phyloP scores from a whole-genome alignment of 2,888 invertebrate genomes.

The Acrobasis repandana region DNA sequence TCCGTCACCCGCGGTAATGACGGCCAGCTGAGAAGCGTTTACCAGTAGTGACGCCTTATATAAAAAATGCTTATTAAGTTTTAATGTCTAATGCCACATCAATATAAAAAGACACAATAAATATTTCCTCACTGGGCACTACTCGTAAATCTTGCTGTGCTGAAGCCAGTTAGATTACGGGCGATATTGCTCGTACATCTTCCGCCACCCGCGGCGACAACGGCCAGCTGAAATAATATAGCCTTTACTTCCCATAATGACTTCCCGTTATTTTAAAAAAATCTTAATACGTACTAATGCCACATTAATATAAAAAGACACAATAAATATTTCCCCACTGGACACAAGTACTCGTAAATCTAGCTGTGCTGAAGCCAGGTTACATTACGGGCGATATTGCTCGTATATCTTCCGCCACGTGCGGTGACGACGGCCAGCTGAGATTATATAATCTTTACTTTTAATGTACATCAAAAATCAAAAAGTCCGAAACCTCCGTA shows the following conservation, averaged over 20 bases:
- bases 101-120: not conserved
- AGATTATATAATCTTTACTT: too few relatives aligned
- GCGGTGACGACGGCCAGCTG: too few relatives aligned
- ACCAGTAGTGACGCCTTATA: too few relatives aligned
- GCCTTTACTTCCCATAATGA: not conserved
- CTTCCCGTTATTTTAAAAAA: not conserved
- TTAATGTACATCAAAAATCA: too few relatives aligned
- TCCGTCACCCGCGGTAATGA: conserved; percentile 8
- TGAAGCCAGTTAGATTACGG: conserved; percentile 12
- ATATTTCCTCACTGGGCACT: not conserved
- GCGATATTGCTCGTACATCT: conserved; percentile 19
- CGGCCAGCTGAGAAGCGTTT: conserved; percentile 6
- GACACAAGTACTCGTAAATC: too few relatives aligned
- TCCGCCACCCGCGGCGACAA: conserved; percentile 11
- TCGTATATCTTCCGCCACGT: too few relatives aligned
- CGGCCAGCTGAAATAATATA: conserved; percentile 10
- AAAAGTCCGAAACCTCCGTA: not conserved
- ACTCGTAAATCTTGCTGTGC: conserved; percentile 2
- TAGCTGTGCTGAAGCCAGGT: too few relatives aligned
- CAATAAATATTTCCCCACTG: too few relatives aligned
- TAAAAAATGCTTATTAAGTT: too few relatives aligned
- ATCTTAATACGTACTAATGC: not conserved
- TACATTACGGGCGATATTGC: too few relatives aligned
- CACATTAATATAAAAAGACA: too few relatives aligned
- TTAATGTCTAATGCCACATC: too few relatives aligned